Base-by-base conservation (phyloP, 2,797 vertebrate genomes). In the Gymnopithys bicolor region DNA sequence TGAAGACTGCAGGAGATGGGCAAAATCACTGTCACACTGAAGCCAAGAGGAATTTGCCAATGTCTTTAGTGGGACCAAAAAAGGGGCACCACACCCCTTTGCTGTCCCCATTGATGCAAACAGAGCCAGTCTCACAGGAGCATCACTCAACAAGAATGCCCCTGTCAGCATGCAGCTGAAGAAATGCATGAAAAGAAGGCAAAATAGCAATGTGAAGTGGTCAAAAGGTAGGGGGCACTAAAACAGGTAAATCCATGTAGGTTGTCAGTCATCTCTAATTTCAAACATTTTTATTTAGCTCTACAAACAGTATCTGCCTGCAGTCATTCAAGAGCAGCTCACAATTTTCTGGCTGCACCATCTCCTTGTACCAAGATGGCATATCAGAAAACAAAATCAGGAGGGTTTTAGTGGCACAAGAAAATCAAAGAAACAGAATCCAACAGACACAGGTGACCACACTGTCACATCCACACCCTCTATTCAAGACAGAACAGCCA, bases 361-460 rank as follows among this genome's bases (percentile, higher is more conserved):
- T 5, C 39, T n/a, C 39, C 52, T 32, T 32, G 7, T 19, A 45
- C 17, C 37, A 55, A 30, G 39, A 32, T 0, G 5, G 22, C 39
- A 3, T 1, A 77, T 4, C 25, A 62, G 5, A 52, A 66, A 58
- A 74, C 5, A 27, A 43, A 83, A 27, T 9, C 21, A 14, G 13
- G 19, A 45, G 24, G 33, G 51, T 80, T 59, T 39, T 33, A 71
- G 17, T 3, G 22, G 45, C 27, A 56, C 0, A 0, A 63, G 35
- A 63, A 16, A 3, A 60, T 7, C 25, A 55, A 46, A 81, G 62
- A 28, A 21, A 2, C 16, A 73, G 3, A 90, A 85, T n/a, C 51
- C 16, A 13, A 0, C 0, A 2, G 2, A 23, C 3, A 5, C 24
- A 41, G 22, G 41, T 32, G 27, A 74, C 7, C 58, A 48, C 37